A percentile compares a stretch with the other conserved stretches of the same genome.
Conservation (phyloP, 2,888 invertebrate species). For the Hypsopygia costalis region DNA sequence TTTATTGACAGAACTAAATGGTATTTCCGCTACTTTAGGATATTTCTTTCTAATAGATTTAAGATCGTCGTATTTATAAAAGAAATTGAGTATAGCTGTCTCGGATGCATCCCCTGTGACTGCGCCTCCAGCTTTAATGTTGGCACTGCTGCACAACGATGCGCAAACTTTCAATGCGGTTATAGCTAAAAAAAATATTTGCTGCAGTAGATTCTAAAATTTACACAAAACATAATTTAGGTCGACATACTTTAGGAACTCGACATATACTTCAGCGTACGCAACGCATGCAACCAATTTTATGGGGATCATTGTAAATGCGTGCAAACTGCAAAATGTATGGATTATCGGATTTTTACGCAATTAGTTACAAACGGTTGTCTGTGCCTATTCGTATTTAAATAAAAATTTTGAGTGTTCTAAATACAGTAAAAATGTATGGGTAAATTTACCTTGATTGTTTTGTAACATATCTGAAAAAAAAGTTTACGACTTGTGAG, state of each 20-base stretch:
- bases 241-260: too few relatives aligned
- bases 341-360: too few relatives aligned
- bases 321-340: too few relatives aligned
- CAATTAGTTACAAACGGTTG: too few relatives aligned
- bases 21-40: slow-evolving; percentile 93
- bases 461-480: slow-evolving; percentile 42
- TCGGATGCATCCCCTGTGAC: slow-evolving; percentile 94
- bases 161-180: slow-evolving; percentile 92
- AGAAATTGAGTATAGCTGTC: slow-evolving; percentile 92
- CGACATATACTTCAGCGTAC: too few relatives aligned
- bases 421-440: too few relatives aligned
- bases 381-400: too few relatives aligned
- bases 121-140: slow-evolving; percentile 90
- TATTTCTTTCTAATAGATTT: slow-evolving; percentile 86
- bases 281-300: too few relatives aligned
- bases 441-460: slow-evolving; percentile 39
- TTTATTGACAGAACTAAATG: slow-evolving; percentile 97
- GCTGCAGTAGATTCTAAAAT: too few relatives aligned
- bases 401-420: too few relatives aligned
- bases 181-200: slow-evolving; percentile 76
- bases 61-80: slow-evolving; percentile 83
- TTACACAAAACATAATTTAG: too few relatives aligned
- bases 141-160: slow-evolving; percentile 96
- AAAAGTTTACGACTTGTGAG: slow-evolving; percentile 7
- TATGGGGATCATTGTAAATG: too few relatives aligned